Conservation (phyloP, 2,113 vertebrate species). For the Varanus salvator region DNA sequence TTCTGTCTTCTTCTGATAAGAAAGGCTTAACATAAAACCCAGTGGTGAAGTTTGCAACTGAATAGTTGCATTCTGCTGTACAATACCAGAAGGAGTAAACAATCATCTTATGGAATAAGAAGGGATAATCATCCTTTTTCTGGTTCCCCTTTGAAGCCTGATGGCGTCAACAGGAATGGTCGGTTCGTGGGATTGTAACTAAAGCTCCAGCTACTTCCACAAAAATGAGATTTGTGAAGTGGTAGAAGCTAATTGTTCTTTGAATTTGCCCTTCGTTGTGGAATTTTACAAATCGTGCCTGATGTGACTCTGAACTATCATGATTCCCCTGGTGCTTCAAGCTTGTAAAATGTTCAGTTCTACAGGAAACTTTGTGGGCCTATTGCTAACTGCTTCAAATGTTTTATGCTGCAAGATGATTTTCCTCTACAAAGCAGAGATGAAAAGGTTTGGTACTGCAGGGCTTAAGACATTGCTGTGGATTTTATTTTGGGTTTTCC, state of each 20-base stretch:
- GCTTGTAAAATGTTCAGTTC: slow-evolving; percentile 44
- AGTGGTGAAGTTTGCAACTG: slow-evolving; percentile 41
- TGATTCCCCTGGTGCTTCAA: background rate
- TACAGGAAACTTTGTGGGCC: slow-evolving; percentile 48
- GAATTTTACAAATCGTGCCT: slow-evolving; percentile 58
- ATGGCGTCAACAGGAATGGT: slow-evolving; percentile 63
- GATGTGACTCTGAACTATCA: slow-evolving; percentile 52
- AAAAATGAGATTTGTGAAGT: slow-evolving; percentile 57
- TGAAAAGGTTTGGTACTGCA: slow-evolving; percentile 46
- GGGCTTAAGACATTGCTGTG: slow-evolving; percentile 49
- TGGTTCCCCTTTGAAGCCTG: slow-evolving; percentile 53
- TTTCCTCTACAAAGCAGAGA: slow-evolving; percentile 44
- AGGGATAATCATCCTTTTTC: slow-evolving; percentile 55
- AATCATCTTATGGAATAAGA: slow-evolving; percentile 53
- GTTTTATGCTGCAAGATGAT: slow-evolving; percentile 48
- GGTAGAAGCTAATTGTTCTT: slow-evolving; percentile 62
- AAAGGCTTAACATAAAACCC: slow-evolving; percentile 2
- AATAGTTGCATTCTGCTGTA: background rate
- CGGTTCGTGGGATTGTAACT: slow-evolving; percentile 55
- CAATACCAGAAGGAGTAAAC: slow-evolving; percentile 49
- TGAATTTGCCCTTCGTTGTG: slow-evolving; percentile 57
- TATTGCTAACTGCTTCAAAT: slow-evolving; percentile 43
- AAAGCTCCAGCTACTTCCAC: slow-evolving; percentile 42
- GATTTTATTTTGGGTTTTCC: background rate
- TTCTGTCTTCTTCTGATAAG: slow-evolving; percentile 32